phyloP scores from a whole-genome alignment of 2,113 vertebrate species.

The Rhinolophus sinicus region DNA sequence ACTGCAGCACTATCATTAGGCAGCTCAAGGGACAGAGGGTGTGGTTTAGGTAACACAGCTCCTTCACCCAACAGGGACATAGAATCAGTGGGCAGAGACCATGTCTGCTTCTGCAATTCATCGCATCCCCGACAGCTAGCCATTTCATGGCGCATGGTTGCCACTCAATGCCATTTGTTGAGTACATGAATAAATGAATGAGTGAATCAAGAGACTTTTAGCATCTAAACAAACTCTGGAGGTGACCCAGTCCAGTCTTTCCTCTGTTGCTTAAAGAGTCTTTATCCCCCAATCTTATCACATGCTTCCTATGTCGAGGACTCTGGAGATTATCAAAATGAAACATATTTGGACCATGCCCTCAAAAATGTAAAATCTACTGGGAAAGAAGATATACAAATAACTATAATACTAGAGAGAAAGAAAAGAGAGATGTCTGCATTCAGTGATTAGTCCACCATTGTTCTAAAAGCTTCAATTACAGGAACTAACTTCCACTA shows the following conservation, averaged over 20 bases:
- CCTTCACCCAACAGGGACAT: neutral
- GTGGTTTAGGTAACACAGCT: neutral
- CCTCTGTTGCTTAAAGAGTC: neutral
- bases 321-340: neutral
- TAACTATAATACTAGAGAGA: neutral
- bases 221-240: neutral
- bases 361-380: neutral
- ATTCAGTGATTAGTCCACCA: neutral
- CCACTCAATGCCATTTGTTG: neutral
- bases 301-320: neutral
- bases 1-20: neutral
- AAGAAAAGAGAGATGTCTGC: neutral
- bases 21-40: neutral
- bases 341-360: neutral
- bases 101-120: neutral
- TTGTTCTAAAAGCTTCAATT: neutral
- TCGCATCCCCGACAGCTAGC: neutral
- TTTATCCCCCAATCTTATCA: neutral
- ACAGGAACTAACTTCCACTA: neutral
- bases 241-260: neutral
- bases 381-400: neutral
- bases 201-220: neutral
- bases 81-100: neutral
- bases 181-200: neutral
- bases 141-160: neutral